Percentiles rank a stretch among this genome's conserved stretches.
Conservation (phyloP, 2,888 invertebrate genomes). For the Coelopa pilipes region DNA sequence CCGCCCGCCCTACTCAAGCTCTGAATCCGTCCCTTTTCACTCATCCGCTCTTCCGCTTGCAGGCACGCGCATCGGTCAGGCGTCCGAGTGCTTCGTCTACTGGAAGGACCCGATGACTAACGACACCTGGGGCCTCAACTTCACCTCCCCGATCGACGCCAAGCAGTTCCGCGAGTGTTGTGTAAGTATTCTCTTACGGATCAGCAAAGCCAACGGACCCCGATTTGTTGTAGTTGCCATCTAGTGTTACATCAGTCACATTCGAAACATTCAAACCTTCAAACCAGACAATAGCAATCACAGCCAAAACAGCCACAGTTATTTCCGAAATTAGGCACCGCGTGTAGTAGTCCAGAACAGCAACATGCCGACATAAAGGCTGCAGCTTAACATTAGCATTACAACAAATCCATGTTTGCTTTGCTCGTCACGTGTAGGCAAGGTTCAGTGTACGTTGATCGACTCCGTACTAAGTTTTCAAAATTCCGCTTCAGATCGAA, state of each 20-base stretch:
- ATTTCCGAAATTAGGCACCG: no score
- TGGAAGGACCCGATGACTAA: constrained; percentile 98
- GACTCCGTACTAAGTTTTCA: constrained; percentile 27
- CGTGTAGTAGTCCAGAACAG: no score
- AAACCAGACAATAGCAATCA: no score
- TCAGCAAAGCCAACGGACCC: constrained; percentile 51
- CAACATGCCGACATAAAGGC: neutral
- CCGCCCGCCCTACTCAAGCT: no score
- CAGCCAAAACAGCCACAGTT: neutral
- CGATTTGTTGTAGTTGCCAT: constrained; percentile 3
- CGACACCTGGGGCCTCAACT: constrained; percentile 98
- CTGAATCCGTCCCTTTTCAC: neutral
- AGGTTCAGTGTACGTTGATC: constrained; percentile 54
- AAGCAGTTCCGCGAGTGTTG: constrained; percentile 97
- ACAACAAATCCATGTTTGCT: constrained; percentile 45
- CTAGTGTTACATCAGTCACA: neutral
- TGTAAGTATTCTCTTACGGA: constrained; percentile 78
- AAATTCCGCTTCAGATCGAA: neutral
- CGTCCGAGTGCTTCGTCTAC: constrained; percentile 98
- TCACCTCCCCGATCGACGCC: constrained; percentile 96
- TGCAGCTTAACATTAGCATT: neutral
- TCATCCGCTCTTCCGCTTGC: constrained; percentile 52
- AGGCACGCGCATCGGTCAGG: constrained; percentile 97
- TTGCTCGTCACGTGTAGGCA: constrained; percentile 52
- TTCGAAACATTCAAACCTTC: neutral